Percentiles rank a stretch among this genome's conserved stretches.
phyloP scores from a whole-genome alignment of 2,888 invertebrate species.

The Pollenia amentaria region DNA sequence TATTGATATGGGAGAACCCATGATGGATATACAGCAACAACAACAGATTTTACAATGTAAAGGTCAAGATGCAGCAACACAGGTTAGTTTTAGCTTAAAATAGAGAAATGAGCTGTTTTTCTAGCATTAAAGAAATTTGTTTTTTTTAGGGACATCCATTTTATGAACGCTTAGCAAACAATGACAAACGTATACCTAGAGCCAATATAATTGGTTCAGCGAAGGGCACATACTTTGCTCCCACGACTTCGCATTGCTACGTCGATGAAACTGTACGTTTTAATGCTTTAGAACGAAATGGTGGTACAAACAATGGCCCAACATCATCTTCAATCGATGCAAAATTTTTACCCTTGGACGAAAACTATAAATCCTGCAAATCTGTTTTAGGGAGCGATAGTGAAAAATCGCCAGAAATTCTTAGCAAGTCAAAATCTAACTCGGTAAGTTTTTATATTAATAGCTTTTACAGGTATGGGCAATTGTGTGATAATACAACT shows the following conservation, averaged over 20 bases:
- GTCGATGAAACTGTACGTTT: slow-evolving; percentile 80
- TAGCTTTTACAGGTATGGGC: not conserved
- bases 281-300: slow-evolving; percentile 79
- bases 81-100: slow-evolving; percentile 62
- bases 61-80: slow-evolving; percentile 73
- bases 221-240: slow-evolving; percentile 76
- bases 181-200: slow-evolving; percentile 78
- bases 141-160: slow-evolving; percentile 76
- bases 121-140: not conserved
- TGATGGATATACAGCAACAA: slow-evolving; percentile 76
- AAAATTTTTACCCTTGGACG: slow-evolving; percentile 80
- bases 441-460: slow-evolving; percentile 74
- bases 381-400: slow-evolving; percentile 77
- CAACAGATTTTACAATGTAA: slow-evolving; percentile 75
- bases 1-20: slow-evolving; percentile 84
- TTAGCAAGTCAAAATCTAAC: slow-evolving; percentile 77
- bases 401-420: slow-evolving; percentile 75
- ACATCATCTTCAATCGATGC: slow-evolving; percentile 64
- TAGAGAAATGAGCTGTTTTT: not conserved
- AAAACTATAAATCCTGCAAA: slow-evolving; percentile 80
- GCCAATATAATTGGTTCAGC: slow-evolving; percentile 76
- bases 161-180: slow-evolving; percentile 78
- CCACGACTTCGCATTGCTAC: slow-evolving; percentile 77
- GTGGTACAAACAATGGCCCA: slow-evolving; percentile 58
- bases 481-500: not conserved